Base-by-base conservation (phyloP, 1,140 invertebrate genomes). In the Lamellibrachia luymesi region DNA sequence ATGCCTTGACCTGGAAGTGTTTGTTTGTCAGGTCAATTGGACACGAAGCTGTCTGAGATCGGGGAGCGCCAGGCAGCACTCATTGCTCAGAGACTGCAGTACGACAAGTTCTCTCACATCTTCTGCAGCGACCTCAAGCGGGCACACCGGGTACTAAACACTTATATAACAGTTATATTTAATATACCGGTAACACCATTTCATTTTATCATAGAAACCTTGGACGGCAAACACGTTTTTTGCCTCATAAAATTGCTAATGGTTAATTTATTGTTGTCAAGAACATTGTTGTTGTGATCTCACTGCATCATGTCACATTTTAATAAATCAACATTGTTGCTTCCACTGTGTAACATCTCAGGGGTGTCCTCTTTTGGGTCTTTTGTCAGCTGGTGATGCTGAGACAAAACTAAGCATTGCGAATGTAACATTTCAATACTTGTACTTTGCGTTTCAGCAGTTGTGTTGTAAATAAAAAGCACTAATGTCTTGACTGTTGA, bases 51-150 rank as follows among this genome's bases (percentile, higher is more conserved):
- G 90, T 96, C 96, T 89, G 94, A 95, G 50, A 94, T 94, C 1
- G 96, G 96, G 8, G 56, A 95, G 38, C 93, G 94, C 56, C 96
- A 96, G 93, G 96, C 96, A 2, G 92, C 94, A 56, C 93, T 96
- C 50, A 94, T 95, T 8, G 96, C 94, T 91, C 50, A 94, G 50
- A 92, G 95, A 90, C 94, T 96, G 51, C 94, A 96, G 91, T 94
- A 96, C 94, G 95, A 96, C 25, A 94, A 94, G 25, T 96, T 95
- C 93, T 95, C 95, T 50, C 96, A 96, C 93, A 94, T 96, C 13
- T 96, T 95, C 93, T 94, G 95, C 17, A 96, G 96, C 95, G 96
- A 96, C 95, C 93, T 96, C 5, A 94, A 91, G 49, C 93, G 96
- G 56, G 96, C 96, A 90, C 93, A 94, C 93, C 93, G 95, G 94